Conservation (phyloP, 2,797 vertebrate genomes). For the Propithecus perrieri region DNA sequence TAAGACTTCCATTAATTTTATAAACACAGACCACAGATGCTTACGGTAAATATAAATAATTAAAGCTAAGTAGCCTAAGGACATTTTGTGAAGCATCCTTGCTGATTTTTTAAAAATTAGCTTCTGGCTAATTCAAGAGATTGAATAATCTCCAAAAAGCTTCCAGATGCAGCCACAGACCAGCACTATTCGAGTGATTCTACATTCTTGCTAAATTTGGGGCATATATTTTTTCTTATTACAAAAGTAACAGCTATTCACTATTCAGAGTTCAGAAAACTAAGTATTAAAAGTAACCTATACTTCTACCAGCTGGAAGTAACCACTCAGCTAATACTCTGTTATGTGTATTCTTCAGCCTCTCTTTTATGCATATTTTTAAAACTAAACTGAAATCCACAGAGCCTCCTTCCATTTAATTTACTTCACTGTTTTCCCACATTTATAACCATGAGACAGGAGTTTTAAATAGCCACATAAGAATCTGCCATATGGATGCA, state of each 20-base stretch:
- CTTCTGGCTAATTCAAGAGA: constrained; percentile 29
- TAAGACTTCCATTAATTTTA: constrained; percentile 43
- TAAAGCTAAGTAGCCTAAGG: constrained; percentile 60
- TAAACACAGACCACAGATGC: constrained; percentile 35
- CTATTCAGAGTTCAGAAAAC: constrained; percentile 4
- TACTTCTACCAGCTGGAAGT: no score
- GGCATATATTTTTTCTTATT: neutral
- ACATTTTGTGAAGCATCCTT: constrained; percentile 33
- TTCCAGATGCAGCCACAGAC: constrained; percentile 37
- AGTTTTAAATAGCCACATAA: constrained; percentile 41
- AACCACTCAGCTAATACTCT: no score
- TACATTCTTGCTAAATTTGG: neutral
- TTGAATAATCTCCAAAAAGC: constrained; percentile 27
- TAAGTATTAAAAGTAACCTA: neutral
- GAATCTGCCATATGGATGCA: neutral
- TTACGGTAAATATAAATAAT: constrained; percentile 73
- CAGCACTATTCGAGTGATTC: neutral
- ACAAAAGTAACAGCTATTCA: neutral
- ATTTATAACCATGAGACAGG: constrained; percentile 30
- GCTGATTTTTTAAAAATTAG: constrained; percentile 43
- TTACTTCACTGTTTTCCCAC: constrained; percentile 11
- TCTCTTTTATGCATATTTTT: neutral
- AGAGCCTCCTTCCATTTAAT: constrained; percentile 1
- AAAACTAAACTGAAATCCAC: constrained; percentile 11
- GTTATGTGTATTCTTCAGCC: neutral